These are phyloP conservation scores for Propithecus perrieri DNA, from an alignment of 2,797 vertebrate genomes.

Conservation along the genomic window DNA sequence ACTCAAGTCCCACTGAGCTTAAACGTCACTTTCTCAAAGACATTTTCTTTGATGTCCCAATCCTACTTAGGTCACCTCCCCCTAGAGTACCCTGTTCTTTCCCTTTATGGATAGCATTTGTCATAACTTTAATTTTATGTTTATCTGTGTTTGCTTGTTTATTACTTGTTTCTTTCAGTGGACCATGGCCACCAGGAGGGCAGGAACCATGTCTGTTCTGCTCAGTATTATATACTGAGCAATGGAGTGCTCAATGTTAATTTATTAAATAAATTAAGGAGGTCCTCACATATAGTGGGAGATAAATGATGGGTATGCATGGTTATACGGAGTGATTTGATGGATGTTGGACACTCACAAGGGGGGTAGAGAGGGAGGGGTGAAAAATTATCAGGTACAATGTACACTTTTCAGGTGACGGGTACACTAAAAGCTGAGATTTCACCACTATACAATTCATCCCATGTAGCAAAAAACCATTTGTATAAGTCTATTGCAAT, in stretches of 20 bases:
- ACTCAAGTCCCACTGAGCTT: not conserved
- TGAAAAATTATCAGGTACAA: not conserved
- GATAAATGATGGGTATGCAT: not conserved
- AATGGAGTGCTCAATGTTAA: not conserved
- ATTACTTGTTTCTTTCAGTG: not conserved
- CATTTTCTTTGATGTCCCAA: not conserved
- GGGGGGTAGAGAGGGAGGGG: not conserved
- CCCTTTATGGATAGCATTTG: not conserved
- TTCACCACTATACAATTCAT: not conserved
- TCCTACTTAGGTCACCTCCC: not conserved
- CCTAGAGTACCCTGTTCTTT: not conserved
- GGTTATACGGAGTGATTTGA: not conserved
- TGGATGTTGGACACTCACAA: not conserved
- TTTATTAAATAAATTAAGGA: not conserved
- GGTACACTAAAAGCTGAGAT: not conserved
- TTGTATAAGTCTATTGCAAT: not conserved
- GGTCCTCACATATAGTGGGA: not conserved
- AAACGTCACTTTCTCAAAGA: not conserved
- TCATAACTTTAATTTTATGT: not conserved
- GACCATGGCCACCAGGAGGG: not conserved
- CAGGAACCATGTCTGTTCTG: not conserved
- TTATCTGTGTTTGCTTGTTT: not conserved
- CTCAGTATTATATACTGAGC: not conserved
- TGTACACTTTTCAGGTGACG: not conserved
- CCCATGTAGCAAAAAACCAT: not conserved